phyloP scores from a whole-genome alignment of 1,140 invertebrate species.

The Aphidius gifuensis region DNA sequence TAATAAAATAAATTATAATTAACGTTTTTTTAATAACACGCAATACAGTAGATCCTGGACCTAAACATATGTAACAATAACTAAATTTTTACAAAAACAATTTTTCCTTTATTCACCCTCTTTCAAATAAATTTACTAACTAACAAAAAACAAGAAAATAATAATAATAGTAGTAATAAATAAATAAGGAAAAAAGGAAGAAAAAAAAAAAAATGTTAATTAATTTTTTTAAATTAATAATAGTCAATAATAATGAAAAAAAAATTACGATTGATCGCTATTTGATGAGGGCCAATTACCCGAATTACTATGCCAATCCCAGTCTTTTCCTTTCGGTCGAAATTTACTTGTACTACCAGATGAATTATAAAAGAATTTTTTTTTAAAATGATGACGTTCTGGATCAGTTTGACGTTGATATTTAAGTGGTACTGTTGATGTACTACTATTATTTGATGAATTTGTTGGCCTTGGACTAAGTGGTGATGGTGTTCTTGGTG shows the following conservation, averaged over 20 bases:
- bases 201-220: background rate
- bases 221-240: slow-evolving; percentile 1
- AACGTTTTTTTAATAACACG: too few relatives aligned
- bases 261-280: slow-evolving; percentile 47
- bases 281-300: slow-evolving; percentile 44
- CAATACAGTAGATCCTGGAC: too few relatives aligned
- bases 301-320: slow-evolving; percentile 64
- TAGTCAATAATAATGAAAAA: slow-evolving; percentile 1
- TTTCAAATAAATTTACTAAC: background rate
- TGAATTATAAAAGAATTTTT: slow-evolving; percentile 73
- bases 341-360: slow-evolving; percentile 61
- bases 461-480: slow-evolving; percentile 58
- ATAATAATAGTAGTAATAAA: background rate
- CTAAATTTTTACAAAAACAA: background rate
- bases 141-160: background rate
- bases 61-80: background rate
- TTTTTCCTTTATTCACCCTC: background rate
- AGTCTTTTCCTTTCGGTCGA: slow-evolving; percentile 71
- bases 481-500: slow-evolving; percentile 68
- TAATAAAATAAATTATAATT: too few relatives aligned
- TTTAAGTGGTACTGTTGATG: slow-evolving; percentile 57
- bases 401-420: slow-evolving; percentile 61
- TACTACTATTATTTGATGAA: slow-evolving; percentile 34
- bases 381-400: slow-evolving; percentile 73
- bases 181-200: background rate